phyloP scores from a whole-genome alignment of 2,888 invertebrate species.

The Alsophila aescularia region DNA sequence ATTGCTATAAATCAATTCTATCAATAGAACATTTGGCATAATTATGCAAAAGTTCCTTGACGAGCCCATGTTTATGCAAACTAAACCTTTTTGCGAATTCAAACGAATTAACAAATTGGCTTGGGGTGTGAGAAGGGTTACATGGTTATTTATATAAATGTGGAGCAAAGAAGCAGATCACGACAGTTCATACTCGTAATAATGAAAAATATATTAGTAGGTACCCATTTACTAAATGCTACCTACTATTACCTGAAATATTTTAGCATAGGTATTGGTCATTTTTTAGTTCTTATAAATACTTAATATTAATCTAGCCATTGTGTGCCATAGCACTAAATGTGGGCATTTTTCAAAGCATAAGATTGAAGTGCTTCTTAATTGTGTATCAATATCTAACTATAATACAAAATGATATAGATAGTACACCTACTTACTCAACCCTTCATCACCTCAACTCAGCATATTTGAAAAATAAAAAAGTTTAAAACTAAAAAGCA shows the following conservation, averaged over 20 bases:
- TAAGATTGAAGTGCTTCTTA: no score
- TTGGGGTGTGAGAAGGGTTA: conserved; percentile 46
- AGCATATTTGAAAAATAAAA: conserved; percentile 5
- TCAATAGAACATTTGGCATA: conserved; percentile 55
- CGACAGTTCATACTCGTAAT: no score
- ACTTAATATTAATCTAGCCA: no score
- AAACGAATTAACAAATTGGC: conserved; percentile 56
- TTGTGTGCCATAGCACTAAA: no score
- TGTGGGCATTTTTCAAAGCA: no score
- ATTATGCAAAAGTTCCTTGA: conserved; percentile 58
- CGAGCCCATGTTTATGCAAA: conserved; percentile 80
- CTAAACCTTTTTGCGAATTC: conserved; percentile 52
- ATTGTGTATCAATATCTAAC: no score
- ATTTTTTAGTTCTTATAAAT: no score
- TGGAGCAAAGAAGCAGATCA: conserved; percentile 4
- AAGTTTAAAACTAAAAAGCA: conserved; percentile 37
- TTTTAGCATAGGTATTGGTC: no score
- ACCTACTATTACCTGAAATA: no score
- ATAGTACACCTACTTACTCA: neutral
- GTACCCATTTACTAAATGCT: no score
- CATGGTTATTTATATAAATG: conserved; percentile 11
- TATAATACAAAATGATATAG: no score
- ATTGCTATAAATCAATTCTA: conserved; percentile 66
- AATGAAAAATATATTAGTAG: no score
- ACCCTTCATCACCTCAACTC: neutral